These are phyloP conservation scores for Macroglossus sobrinus DNA, from an alignment of 2,113 vertebrate genomes.

Conservation along the genomic window DNA sequence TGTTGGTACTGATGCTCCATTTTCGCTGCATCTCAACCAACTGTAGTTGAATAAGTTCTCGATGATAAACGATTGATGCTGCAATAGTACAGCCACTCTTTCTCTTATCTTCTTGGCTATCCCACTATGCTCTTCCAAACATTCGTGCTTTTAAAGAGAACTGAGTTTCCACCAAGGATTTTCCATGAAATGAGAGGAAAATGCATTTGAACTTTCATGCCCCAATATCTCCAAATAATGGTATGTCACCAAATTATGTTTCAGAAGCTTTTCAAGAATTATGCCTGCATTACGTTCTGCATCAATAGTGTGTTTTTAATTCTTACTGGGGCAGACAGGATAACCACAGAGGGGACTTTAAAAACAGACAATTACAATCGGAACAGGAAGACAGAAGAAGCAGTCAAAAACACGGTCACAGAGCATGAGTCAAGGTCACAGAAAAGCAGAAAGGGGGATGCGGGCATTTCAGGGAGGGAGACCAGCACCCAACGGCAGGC, in stretches of 20 bases:
- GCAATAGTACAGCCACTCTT: too few species aligned
- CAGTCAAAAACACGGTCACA: neutral
- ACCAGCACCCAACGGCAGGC: neutral
- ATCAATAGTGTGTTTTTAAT: neutral
- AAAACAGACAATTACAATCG: neutral
- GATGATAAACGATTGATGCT: fast-evolving
- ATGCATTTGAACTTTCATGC: neutral
- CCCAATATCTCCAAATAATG: neutral
- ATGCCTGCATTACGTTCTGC: neutral
- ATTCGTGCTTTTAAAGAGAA: neutral
- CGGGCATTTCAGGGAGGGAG: neutral
- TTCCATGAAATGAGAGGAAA: neutral
- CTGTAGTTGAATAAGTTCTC: neutral
- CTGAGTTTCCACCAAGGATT: neutral
- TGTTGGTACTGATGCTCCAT: too few species aligned
- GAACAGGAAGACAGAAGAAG: neutral
- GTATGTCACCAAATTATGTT: neutral
- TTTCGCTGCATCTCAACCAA: neutral
- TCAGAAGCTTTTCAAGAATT: neutral
- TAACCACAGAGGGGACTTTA: neutral
- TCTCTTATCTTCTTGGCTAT: neutral
- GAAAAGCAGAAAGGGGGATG: neutral
- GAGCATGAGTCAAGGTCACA: fast-evolving
- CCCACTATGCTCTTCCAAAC: neutral
- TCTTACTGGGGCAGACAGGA: neutral